phyloP scores from a whole-genome alignment of 92 coral and sea anemone species.

The Bergia sp. region DNA sequence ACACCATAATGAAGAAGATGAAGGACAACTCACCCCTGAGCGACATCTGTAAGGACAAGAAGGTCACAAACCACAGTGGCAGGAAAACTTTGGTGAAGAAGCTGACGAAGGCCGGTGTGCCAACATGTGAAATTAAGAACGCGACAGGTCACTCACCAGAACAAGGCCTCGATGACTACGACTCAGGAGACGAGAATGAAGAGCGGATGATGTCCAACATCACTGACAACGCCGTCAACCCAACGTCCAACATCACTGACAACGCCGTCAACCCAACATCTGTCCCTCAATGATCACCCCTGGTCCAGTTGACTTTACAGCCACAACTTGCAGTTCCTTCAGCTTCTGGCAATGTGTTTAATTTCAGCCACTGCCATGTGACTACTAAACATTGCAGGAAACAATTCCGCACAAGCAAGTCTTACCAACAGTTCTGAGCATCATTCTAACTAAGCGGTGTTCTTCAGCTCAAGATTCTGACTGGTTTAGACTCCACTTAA shows the following conservation, averaged over 20 bases:
- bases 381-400: background rate
- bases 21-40: no score
- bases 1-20: background rate
- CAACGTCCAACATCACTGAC: constrained; percentile 44
- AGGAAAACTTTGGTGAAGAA: constrained; percentile 61
- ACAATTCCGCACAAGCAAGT: constrained; percentile 4
- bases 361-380: background rate
- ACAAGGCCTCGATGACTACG: constrained; percentile 57
- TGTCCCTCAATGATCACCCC: background rate
- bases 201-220: constrained; percentile 49
- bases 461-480: no score
- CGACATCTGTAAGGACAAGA: background rate
- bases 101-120: constrained; percentile 50
- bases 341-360: constrained; percentile 8
- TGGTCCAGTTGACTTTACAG: background rate
- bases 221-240: background rate
- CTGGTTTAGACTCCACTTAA: no score
- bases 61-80: constrained; percentile 62
- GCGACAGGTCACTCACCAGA: constrained; percentile 61
- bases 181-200: constrained; percentile 52
- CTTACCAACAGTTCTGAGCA: background rate
- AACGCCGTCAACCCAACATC: background rate
- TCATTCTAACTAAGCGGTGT: no score
- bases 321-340: background rate
- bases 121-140: constrained; percentile 59